phyloP scores from a whole-genome alignment of 2,797 vertebrate species.

The Anniella stebbinsi region DNA sequence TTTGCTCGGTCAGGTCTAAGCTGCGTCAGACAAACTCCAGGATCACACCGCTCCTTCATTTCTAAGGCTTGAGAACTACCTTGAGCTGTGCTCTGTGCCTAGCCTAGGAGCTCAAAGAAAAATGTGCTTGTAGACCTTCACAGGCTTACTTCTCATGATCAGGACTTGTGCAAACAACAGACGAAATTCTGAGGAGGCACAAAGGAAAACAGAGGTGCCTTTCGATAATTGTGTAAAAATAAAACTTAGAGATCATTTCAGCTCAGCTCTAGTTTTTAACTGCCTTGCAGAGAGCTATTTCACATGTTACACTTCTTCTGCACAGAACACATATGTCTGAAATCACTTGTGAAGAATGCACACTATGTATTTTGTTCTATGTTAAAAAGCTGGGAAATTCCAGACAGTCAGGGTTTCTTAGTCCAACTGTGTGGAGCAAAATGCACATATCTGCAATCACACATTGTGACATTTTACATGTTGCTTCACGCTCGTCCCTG shows the following conservation, averaged over 20 bases:
- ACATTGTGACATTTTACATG: not conserved
- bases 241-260: not conserved
- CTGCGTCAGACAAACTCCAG: not conserved
- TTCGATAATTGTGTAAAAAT: not conserved
- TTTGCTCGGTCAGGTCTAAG: not conserved
- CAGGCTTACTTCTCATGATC: not conserved
- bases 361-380: not conserved
- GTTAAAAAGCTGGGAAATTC: not conserved
- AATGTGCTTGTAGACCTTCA: not conserved
- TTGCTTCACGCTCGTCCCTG: not conserved
- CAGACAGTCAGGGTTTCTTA: not conserved
- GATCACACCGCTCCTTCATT: not conserved
- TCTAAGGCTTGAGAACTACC: not conserved
- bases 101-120: not conserved
- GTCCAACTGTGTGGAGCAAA: not conserved
- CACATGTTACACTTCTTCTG: not conserved
- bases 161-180: not conserved
- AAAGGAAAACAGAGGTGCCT: not conserved
- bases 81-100: not conserved
- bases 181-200: not conserved
- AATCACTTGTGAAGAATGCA: not conserved
- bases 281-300: not conserved
- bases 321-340: not conserved
- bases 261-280: not conserved
- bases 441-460: not conserved